Evolutionary conservation across 2,797 vertebrate genomes (phyloP).

Genomic region (Sarcophilus harrisii): DNA sequence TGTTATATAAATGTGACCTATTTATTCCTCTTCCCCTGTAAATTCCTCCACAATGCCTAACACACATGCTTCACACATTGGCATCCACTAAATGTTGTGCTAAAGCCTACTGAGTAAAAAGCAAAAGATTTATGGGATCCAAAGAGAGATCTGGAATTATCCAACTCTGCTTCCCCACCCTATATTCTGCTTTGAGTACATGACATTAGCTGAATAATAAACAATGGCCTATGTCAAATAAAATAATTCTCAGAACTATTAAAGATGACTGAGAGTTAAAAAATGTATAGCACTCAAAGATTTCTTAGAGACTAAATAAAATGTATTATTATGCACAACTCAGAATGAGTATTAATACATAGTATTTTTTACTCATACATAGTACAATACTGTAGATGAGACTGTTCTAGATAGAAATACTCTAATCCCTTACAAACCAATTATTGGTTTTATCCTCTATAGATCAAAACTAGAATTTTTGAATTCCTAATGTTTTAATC

Average conservation of each 20-base stretch:
- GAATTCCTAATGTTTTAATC: conserved; percentile 38
- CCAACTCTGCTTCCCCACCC: background rate
- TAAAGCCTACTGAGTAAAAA: background rate
- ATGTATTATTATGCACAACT: background rate
- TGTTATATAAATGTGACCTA: background rate
- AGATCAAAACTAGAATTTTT: background rate
- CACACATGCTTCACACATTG: background rate
- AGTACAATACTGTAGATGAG: background rate
- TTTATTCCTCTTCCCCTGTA: background rate
- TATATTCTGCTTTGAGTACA: background rate
- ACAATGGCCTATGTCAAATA: background rate
- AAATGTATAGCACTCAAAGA: background rate
- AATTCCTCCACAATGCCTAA: background rate
- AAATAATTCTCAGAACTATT: conserved; percentile 37
- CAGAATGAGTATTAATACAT: background rate
- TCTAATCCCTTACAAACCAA: background rate
- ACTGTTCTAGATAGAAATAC: conserved; percentile 21
- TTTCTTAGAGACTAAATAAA: background rate
- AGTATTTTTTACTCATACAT: no score
- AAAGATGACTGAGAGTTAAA: background rate
- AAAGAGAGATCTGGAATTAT: background rate
- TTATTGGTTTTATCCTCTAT: background rate
- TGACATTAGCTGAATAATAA: background rate
- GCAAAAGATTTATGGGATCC: background rate
- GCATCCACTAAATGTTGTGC: background rate